Percentiles rank a stretch among this genome's conserved stretches.
These are phyloP conservation scores for Drosophila takahashii DNA, from an alignment of 1,140 invertebrate species.

Conservation along the genomic window DNA sequence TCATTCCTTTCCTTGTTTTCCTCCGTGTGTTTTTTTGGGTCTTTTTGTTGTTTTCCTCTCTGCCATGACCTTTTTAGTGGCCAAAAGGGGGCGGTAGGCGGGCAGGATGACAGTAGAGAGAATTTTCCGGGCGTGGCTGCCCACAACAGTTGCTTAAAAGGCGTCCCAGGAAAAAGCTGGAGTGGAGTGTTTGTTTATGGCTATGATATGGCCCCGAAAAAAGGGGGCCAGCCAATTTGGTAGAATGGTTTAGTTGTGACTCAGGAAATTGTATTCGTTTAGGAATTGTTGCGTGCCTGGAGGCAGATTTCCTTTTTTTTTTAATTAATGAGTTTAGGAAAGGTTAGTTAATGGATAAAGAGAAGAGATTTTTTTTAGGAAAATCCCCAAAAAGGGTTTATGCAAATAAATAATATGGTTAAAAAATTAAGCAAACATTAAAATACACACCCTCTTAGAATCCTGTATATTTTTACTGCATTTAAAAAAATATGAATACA, in stretches of 20 bases:
- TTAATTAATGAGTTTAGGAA: constrained; percentile 12
- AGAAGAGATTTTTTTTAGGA: neutral
- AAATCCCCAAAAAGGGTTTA: constrained; percentile 2
- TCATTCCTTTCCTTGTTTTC: constrained; percentile 10
- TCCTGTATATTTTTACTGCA: no score
- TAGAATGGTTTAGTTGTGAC: constrained; percentile 20
- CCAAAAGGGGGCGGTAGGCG: constrained; percentile 2
- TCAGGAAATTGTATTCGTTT: constrained; percentile 20
- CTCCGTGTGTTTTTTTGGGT: constrained; percentile 6
- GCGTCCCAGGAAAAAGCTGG: constrained; percentile 6
- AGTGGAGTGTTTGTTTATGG: constrained; percentile 52
- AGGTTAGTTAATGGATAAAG: constrained; percentile 12
- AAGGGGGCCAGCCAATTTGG: constrained; percentile 4
- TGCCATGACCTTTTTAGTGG: constrained; percentile 68
- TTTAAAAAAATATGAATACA: no score
- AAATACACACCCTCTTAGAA: no score
- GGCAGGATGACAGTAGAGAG: constrained; percentile 6
- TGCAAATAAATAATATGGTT: neutral
- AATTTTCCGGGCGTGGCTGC: constrained; percentile 76
- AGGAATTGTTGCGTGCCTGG: constrained; percentile 25
- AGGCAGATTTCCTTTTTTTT: constrained; percentile 19
- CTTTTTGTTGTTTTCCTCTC: constrained; percentile 41
- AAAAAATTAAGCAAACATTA: no score
- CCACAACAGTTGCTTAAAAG: constrained; percentile 37
- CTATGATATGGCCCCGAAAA: constrained; percentile 25